phyloP scores from a whole-genome alignment of 2,113 vertebrate species.

The Octodon degus region DNA sequence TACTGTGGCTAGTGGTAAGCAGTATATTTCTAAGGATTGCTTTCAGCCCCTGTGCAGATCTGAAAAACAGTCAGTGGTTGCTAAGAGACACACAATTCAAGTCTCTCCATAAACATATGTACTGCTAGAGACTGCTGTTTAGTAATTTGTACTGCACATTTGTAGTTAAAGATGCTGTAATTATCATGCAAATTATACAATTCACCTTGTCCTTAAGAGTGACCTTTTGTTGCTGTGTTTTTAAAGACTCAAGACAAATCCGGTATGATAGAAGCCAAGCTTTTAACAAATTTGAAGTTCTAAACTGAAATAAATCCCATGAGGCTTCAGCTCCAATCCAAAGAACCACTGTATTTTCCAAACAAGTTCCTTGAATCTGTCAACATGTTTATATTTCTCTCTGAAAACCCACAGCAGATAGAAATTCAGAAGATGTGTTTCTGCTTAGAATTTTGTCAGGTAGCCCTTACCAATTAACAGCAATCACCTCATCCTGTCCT shows the following conservation, averaged over 20 bases:
- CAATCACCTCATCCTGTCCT: not conserved
- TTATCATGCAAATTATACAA: conserved; percentile 78
- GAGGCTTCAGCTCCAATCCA: conserved; percentile 33
- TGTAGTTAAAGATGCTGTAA: conserved; percentile 74
- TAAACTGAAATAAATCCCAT: conserved; percentile 56
- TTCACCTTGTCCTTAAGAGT: conserved; percentile 77
- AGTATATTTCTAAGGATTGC: conserved; percentile 76
- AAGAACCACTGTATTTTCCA: conserved; percentile 45
- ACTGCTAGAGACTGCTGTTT: conserved; percentile 82
- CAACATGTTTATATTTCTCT: conserved; percentile 68
- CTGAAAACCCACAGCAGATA: conserved; percentile 43
- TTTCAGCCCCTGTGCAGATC: conserved; percentile 76
- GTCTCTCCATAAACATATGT: conserved; percentile 81
- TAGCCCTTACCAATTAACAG: not conserved
- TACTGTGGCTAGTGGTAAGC: conserved; percentile 61
- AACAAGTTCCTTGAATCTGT: conserved; percentile 59
- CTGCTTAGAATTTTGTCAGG: conserved; percentile 27
- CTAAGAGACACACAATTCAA: conserved; percentile 86
- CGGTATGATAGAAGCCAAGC: conserved; percentile 45
- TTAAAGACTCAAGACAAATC: conserved; percentile 76
- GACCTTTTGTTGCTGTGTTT: conserved; percentile 69
- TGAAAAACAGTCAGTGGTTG: conserved; percentile 85
- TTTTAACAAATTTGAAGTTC: conserved; percentile 18
- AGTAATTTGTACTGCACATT: conserved; percentile 83
- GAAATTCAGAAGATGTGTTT: conserved; percentile 19